phyloP scores from a whole-genome alignment of 2,888 invertebrate species.

The Microdon myrmicae region DNA sequence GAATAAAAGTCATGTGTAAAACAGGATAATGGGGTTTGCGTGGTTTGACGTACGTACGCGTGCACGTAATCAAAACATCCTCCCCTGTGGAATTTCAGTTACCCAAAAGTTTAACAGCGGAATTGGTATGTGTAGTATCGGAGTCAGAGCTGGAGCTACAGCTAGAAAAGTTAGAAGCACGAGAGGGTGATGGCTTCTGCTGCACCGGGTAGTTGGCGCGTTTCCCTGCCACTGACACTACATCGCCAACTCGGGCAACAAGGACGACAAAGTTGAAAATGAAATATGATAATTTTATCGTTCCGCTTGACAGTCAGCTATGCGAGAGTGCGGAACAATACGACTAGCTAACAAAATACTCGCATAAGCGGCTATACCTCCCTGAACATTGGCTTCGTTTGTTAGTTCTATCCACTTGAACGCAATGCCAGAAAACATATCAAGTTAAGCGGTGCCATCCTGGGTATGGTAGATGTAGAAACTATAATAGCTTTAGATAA shows the following conservation, averaged over 20 bases:
- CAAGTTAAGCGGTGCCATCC: background rate
- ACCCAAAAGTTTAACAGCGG: conserved; percentile 52
- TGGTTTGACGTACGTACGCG: conserved; percentile 15
- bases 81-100: conserved; percentile 52
- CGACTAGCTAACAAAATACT: conserved; percentile 43
- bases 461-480: conserved; percentile 6
- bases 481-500: conserved; percentile 21
- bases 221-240: background rate
- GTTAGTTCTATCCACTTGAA: too few species aligned
- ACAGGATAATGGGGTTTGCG: conserved; percentile 9
- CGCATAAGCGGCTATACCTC: conserved; percentile 26
- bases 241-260: conserved; percentile 1
- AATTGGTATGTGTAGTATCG: conserved; percentile 51
- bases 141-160: conserved; percentile 20
- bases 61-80: conserved; percentile 47
- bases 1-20: too few species aligned
- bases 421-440: conserved; percentile 2
- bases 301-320: conserved; percentile 45
- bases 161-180: too few species aligned
- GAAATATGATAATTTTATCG: conserved; percentile 53
- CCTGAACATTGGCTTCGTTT: too few species aligned
- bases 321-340: conserved; percentile 49
- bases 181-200: too few species aligned
- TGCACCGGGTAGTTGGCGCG: too few species aligned
- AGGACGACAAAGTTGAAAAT: conserved; percentile 50